Evolutionary conservation across 2,797 vertebrate genomes (phyloP).

Genomic region (Scyliorhinus canicula): DNA sequence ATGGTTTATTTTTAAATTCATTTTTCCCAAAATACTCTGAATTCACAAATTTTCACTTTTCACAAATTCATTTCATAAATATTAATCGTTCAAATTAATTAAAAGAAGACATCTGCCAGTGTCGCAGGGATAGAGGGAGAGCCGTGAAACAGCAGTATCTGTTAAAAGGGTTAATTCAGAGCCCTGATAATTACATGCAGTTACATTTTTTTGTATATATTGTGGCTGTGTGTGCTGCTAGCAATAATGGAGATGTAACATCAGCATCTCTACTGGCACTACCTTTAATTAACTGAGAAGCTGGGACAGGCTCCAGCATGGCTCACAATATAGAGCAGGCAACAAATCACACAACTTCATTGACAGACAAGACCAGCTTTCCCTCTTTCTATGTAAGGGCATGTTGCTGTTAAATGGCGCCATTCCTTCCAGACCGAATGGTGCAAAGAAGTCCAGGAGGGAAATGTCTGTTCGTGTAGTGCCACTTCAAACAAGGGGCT

Average conservation of each 20-base stretch:
- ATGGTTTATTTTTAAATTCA: not conserved
- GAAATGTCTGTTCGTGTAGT: not conserved
- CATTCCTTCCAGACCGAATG: not conserved
- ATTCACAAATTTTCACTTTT: not conserved
- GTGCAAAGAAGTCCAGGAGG: not conserved
- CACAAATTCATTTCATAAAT: not conserved
- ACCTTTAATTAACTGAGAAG: slow-evolving; percentile 29
- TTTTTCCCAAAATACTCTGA: not conserved
- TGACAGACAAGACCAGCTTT: not conserved
- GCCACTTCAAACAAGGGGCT: not conserved
- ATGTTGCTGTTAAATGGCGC: not conserved
- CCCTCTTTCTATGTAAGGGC: not conserved
- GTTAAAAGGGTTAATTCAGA: not conserved
- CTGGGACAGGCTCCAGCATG: not conserved
- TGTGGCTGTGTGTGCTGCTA: not conserved
- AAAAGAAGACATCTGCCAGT: not conserved
- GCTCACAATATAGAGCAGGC: not conserved
- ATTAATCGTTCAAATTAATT: slow-evolving; percentile 1
- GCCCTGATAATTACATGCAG: not conserved
- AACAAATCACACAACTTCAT: not conserved
- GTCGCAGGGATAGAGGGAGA: not conserved
- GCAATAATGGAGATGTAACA: not conserved
- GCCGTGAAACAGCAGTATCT: not conserved
- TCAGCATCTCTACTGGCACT: not conserved
- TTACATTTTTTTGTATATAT: not conserved